These are phyloP conservation scores for Gorsachius goisagi DNA, from an alignment of 2,113 vertebrate genomes.

Conservation along the genomic window DNA sequence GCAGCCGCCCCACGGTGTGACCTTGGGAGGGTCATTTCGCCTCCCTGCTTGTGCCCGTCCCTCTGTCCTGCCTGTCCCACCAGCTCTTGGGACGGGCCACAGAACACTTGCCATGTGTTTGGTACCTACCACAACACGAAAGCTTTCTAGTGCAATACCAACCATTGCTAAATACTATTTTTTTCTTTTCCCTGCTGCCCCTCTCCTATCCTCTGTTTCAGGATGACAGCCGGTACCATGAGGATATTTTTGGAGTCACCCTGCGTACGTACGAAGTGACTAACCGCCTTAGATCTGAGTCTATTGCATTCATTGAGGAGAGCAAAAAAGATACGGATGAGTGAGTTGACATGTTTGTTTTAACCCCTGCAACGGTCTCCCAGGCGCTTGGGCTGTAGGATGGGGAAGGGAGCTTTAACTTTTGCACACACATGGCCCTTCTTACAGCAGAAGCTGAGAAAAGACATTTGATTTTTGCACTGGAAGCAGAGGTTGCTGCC, in stretches of 20 bases:
- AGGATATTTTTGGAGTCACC: constrained; percentile 98
- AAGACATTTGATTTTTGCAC: not conserved
- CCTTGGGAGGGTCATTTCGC: not conserved
- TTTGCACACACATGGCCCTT: no score
- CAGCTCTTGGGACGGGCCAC: not conserved
- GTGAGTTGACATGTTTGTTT: constrained; percentile 74
- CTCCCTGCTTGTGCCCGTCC: not conserved
- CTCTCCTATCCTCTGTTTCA: constrained; percentile 36
- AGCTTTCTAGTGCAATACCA: not conserved
- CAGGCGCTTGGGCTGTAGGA: not conserved
- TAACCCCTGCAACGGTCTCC: not conserved
- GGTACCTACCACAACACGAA: not conserved
- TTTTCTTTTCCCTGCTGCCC: not conserved
- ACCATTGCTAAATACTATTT: not conserved
- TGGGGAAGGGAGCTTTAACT: not conserved
- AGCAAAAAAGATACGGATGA: constrained; percentile 97
- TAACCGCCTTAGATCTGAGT: constrained; percentile 96
- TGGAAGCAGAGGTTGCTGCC: not conserved
- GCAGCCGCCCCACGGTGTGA: not conserved
- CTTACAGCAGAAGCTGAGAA: not conserved
- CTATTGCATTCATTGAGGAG: constrained; percentile 97
- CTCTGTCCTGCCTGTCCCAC: not conserved
- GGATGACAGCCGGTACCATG: constrained; percentile 97
- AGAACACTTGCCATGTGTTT: fast-evolving
- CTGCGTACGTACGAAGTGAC: constrained; percentile 97